These are phyloP conservation scores for Schizaphis graminum DNA, from an alignment of 2,888 invertebrate genomes.

Conservation along the genomic window DNA sequence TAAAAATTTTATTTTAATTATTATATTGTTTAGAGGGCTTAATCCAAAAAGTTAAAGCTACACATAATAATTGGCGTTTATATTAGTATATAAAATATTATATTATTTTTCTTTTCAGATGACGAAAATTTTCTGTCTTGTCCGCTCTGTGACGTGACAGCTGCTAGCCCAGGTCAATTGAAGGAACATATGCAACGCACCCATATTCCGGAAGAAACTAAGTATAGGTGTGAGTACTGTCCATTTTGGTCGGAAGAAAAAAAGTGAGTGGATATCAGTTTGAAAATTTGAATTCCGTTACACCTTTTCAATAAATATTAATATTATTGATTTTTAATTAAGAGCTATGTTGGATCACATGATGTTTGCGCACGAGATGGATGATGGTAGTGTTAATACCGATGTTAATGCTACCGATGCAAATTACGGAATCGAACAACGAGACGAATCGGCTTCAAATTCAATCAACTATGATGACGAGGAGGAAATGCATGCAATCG, in stretches of 20 bases:
- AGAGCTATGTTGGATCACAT: constrained; percentile 61
- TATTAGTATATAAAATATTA: no score
- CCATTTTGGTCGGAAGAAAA: constrained; percentile 83
- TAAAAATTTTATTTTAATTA: not conserved
- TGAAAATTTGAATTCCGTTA: not conserved
- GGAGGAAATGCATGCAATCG: not conserved
- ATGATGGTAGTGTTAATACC: constrained; percentile 6
- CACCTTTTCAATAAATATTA: not conserved
- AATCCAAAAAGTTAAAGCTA: not conserved
- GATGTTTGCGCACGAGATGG: constrained; percentile 54
- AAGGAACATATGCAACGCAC: constrained; percentile 76
- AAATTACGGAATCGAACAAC: not conserved
- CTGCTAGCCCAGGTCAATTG: constrained; percentile 74
- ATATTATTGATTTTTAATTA: not conserved
- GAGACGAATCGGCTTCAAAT: not conserved
- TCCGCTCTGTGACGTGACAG: constrained; percentile 40
- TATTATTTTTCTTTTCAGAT: not conserved
- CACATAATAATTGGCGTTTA: not conserved
- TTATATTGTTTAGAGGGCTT: not conserved
- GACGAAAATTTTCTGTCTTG: constrained; percentile 48
- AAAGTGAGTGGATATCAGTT: constrained; percentile 72
- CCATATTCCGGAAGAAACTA: constrained; percentile 42
- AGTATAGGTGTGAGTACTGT: constrained; percentile 83
- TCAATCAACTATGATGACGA: not conserved
- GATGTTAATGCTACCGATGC: not conserved